Evolutionary conservation across 2,888 invertebrate genomes (phyloP), one percentile per base, ranked within the genome.

Genomic region (Plebejus anna): DNA sequence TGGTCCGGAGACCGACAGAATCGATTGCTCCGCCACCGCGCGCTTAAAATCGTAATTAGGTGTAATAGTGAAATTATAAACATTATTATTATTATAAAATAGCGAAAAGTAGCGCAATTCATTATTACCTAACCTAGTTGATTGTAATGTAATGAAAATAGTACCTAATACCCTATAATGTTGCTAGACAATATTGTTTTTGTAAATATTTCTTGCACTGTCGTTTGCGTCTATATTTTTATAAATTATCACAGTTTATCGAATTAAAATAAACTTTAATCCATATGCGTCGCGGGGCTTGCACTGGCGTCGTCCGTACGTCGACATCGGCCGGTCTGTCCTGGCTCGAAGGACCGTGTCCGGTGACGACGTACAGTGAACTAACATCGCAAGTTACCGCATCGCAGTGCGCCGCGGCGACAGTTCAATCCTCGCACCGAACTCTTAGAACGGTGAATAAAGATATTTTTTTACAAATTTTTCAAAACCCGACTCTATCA

Each of bases 31-130:
- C 77, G 77, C 79, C 71, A 61, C 73, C 42, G 80, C 79, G 80
- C 83, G 84, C 83, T 84, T 87, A 88, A 87, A 87, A 88, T 87
- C 84, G 86, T 87, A 79, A 87, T 87, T 90, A 89, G 89, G 84
- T 83, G 84, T 85, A 86, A 88, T 90, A 91, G 90, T 88, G 84
- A 91, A 92, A 92, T 92, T 91, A 89, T 85, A 83, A 75, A 85
- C 82, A 82, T 85, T 81, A 82, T 80, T 78, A 79, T 77, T 78
- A 79, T 78, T 80, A 81, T 80, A 81, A 82, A 82, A 90, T 91
- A 91, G 91, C 88, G 84, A 87, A 88, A 86, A 88, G 92, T 93
- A 93, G 92, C 86, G 89, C 90, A 92, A 92, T 92, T 93, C 88
- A 90, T 90, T 87, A 86, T 83, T 86, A 88, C 85, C 84, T 87